These are phyloP conservation scores for Leucoraja ocellata DNA, from an alignment of 2,797 vertebrate genomes.

Conservation along the genomic window DNA sequence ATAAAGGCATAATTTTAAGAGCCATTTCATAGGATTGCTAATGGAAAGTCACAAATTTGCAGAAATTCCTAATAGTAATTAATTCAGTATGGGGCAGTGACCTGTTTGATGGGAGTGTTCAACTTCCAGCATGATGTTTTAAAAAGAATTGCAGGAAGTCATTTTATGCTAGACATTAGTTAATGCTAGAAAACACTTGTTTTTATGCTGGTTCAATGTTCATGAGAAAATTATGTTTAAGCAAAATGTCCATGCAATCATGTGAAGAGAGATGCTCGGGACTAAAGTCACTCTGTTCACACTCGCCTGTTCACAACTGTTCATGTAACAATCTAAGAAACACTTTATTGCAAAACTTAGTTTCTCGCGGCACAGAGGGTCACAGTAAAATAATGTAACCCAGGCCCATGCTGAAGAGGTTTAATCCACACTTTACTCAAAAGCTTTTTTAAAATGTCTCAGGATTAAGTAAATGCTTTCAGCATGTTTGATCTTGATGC, in stretches of 20 bases:
- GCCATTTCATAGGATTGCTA: background rate
- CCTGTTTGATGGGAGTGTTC: background rate
- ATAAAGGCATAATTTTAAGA: background rate
- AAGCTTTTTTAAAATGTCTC: background rate
- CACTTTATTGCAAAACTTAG: background rate
- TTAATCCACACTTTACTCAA: background rate
- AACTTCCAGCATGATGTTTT: background rate
- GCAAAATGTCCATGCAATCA: no score
- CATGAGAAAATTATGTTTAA: background rate
- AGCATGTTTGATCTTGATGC: constrained; percentile 28
- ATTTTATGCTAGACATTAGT: background rate
- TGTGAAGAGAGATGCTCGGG: background rate
- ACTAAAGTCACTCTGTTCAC: background rate
- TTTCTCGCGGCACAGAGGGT: background rate
- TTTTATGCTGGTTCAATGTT: background rate
- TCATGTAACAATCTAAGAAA: background rate
- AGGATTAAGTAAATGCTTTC: constrained; percentile 24
- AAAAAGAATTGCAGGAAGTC: background rate
- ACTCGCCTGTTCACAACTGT: background rate
- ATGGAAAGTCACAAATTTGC: background rate
- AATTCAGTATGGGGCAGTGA: background rate
- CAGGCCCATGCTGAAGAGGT: background rate
- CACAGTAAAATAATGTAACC: background rate
- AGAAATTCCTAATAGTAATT: no score
- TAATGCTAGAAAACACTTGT: background rate